Base-by-base conservation (phyloP, 2,113 vertebrate genomes). In the Eudyptes chrysolophus region DNA sequence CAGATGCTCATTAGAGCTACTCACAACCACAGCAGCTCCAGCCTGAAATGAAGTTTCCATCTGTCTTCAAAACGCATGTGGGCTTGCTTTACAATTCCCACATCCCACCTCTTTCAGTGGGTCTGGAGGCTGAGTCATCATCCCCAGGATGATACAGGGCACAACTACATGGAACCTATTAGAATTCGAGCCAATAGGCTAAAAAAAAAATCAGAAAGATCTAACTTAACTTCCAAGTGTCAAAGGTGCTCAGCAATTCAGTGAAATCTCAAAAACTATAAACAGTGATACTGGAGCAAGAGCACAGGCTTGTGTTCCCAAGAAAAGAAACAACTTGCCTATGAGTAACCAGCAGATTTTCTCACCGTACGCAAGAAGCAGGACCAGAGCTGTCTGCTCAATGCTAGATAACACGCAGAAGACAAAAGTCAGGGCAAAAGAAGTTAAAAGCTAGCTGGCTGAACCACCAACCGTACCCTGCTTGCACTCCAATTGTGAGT, bases 1-100 rank as follows among this genome's bases (percentile, higher is more conserved):
- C 95, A 96, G 90, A 95, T 95, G 94, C 87, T 96, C 90, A 97
- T 97, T 97, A 97, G 90, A 93, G 84, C 49, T 95, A 44, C 87
- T 87, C 84, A 51, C 57, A 87, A 64, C 9, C 44, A 79, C 57
- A 92, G 70, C 75, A 74, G 40, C 90, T 80, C 84, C 84, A 69
- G 90, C 49, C 82, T 42, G 78, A 92, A 93, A 97, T 94, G 82
- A 38, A 92, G 58, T 80, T 92, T 87, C 96, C 97, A 97, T 96
- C 95, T 96, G 96, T 86, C 82, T 83, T 70, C 82, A 74, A 90
- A 94, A 93, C 2, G 4, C 46, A 66, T 0, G 54, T 97, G 95
- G 96, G 95, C 85, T 94, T 65, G 74, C 82, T 95, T 72, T 82
- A 66, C 75, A 92, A 74, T 94, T 95, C 94, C 88, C 87, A 95